These are phyloP conservation scores for Xiphophorus birchmanni DNA, from an alignment of 2,797 vertebrate genomes.

Conservation along the genomic window DNA sequence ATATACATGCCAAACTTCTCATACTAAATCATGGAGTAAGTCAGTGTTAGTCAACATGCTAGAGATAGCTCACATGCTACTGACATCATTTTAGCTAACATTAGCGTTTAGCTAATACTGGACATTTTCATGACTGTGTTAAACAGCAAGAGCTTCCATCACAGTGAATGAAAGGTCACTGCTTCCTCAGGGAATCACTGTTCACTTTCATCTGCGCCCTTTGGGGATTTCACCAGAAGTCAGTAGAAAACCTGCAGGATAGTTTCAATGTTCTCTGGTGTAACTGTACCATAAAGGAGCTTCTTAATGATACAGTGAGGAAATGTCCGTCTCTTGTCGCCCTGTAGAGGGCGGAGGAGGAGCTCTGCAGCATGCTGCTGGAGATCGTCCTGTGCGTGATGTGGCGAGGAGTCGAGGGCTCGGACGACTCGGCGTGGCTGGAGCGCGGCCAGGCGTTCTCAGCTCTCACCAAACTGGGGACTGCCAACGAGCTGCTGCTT, in stretches of 20 bases:
- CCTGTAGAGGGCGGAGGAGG: constrained; percentile 87
- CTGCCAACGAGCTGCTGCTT: constrained; percentile 88
- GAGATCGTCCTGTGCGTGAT: constrained; percentile 89
- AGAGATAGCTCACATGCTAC: no score
- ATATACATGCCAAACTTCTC: no score
- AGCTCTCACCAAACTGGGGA: constrained; percentile 90
- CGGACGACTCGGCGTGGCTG: constrained; percentile 90
- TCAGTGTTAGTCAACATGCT: no score
- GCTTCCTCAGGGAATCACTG: constrained; percentile 12
- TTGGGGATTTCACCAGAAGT: constrained; percentile 9
- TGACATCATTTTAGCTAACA: no score
- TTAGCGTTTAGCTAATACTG: no score
- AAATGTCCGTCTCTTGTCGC: constrained; percentile 28
- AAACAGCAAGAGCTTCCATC: constrained; percentile 6
- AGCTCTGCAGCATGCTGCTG: constrained; percentile 88
- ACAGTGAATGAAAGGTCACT: constrained; percentile 33
- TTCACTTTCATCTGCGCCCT: constrained; percentile 29
- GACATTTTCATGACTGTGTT: neutral
- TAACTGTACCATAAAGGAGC: neutral
- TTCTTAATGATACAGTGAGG: neutral
- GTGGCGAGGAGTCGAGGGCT: constrained; percentile 94
- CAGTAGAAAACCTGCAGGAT: constrained; percentile 6
- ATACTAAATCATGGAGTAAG: no score
- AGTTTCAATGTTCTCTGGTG: neutral
- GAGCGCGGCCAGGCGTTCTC: constrained; percentile 97